Evolutionary conservation across 2,888 invertebrate genomes (phyloP), one percentile per base, ranked within the genome.

Genomic region (Watsonalla cultraria): DNA sequence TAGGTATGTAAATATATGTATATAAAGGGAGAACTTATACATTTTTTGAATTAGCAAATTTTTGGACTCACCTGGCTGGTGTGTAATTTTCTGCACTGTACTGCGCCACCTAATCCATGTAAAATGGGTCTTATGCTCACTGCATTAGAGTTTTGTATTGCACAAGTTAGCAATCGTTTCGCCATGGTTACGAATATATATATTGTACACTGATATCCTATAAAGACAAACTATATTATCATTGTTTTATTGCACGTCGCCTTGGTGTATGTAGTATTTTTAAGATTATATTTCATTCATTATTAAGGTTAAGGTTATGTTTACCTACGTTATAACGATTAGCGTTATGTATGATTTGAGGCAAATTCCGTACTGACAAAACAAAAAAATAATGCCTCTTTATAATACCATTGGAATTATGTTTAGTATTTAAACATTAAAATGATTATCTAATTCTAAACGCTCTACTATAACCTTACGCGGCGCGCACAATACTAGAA

Each of bases 11-110:
- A 4, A 4, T 24, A 1, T 24, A 24, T 1, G 24, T 24, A 4
- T n/a, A n/a, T n/a, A n/a, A n/a, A n/a, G n/a, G n/a, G n/a, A n/a
- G n/a, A n/a, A n/a, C 24, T 4, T 24, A 24, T 24, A 42, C 11
- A 42, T 11, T 9, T 4, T 42, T 11, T 11, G 42, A 42, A 42
- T 7, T 11, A 4, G 5, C 1, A 37, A 47, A 45, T 11, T 14
- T 37, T 33, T 13, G 42, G 11, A 51, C 74, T 75, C 66, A 82
- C 82, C 73, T 74, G 59, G 58, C 67, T 66, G 51, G 75, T 75
- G 55, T 73, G 80, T 39, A 80, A 54, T 59, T 69, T 67, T 52
- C 64, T 75, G 34, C 51, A 42, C 33, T 66, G 63, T 49, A 64
- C 24, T 24, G 24, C 55, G 50, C 58, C 67, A 42, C 60, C 52